A percentile compares a stretch with the other conserved stretches of the same genome.
Conservation (phyloP, 2,113 vertebrate genomes). For the Leucopsar rothschildi region DNA sequence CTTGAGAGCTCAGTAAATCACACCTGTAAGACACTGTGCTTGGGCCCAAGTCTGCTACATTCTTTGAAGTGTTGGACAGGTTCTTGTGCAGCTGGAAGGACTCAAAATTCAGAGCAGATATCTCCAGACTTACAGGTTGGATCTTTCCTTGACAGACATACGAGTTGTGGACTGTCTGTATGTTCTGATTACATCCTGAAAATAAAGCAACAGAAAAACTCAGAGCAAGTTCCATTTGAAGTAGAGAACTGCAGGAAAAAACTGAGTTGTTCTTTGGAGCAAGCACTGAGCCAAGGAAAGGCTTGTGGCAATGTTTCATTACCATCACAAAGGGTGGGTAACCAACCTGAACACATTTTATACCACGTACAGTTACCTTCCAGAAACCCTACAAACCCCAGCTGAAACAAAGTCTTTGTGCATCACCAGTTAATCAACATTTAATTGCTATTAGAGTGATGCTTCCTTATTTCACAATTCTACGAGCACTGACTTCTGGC, state of each 20-base stretch:
- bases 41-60: neutral
- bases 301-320: neutral
- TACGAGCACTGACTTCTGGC: neutral
- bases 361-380: neutral
- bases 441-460: neutral
- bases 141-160: conserved; percentile 63
- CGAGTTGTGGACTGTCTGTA: conserved; percentile 32
- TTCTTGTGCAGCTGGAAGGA: neutral
- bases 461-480: neutral
- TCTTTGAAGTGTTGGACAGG: neutral
- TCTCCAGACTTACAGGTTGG: conserved; percentile 64
- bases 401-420: neutral
- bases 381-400: neutral
- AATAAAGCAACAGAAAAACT: neutral
- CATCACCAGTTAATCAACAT: neutral
- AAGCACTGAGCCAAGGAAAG: neutral
- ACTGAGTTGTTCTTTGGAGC: neutral
- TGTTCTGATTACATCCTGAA: conserved; percentile 65
- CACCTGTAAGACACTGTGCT: neutral
- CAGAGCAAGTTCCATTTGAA: neutral
- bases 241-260: neutral
- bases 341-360: neutral
- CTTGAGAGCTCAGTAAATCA: neutral
- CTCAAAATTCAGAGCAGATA: neutral
- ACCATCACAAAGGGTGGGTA: neutral